Base-by-base conservation (phyloP, 2,888 invertebrate genomes). In the Polyommatus iphigenia region DNA sequence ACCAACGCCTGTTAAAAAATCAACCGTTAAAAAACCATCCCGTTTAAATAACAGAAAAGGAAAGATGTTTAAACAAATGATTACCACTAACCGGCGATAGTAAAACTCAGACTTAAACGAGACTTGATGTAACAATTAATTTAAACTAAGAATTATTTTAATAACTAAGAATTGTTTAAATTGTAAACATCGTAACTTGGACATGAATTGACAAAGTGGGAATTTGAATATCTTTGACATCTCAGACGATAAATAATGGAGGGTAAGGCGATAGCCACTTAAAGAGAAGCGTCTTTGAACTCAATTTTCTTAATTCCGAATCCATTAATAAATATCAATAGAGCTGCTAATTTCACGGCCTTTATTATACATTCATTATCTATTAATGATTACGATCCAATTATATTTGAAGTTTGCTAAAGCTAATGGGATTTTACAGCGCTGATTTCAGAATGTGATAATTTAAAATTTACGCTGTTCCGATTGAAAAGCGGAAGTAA, bases 151-250 rank as follows among this genome's bases (percentile, higher is more conserved):
- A 13, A 24, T 29, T 62, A 24, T 62, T 62, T 8, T 13, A 4
- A 24, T 24, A 67, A 32, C 67, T 67, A 15, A 15, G 67, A 67
- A 67, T 67, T 67, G 32, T 32, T 67, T 67, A 67, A 29, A 67
- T 67, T 32, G 29, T 67, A 15, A 29, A 67, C 24, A 62, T 62
- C 62, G 62, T 62, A 62, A 62, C 24, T 50, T 54, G 46, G 20
- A 75, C 46, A 73, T 15, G 41, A 75, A 75, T 75, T 29, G 18
- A 54, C 54, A 54, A 50, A 75, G 75, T 75, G 73, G 18, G 54
- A 29, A 75, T 75, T 75, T 75, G 75, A 75, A 75, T 75, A 75
- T 75, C 75, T 75, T 75, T 75, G 75, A 75, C 75, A 29, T 75
- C 50, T 75, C 46, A 20, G 20, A 24, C 15, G 24, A 54, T 75